Percentiles rank a stretch among this genome's conserved stretches.
Conservation (phyloP, 2,113 vertebrate species). For the Phrynosoma blainvillii region DNA sequence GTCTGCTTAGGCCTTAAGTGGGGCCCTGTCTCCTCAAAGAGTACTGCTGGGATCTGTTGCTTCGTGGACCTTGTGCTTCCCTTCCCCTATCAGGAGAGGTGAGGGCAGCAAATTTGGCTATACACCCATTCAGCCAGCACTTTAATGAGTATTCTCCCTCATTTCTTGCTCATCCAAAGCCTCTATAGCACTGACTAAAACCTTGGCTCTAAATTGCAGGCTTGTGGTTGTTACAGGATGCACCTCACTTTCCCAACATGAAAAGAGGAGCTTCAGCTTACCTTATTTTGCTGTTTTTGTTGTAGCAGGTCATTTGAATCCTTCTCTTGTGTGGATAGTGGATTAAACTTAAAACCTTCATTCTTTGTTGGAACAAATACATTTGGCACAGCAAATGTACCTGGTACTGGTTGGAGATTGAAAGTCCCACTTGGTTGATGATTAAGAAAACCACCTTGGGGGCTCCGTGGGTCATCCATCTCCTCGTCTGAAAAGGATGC, state of each 20-base stretch:
- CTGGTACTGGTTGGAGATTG: neutral
- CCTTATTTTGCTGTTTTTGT: neutral
- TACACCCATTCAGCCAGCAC: too few species aligned
- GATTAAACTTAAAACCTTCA: neutral
- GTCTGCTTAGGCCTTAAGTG: too few species aligned
- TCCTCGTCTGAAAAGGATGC: neutral
- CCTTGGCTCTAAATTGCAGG: neutral
- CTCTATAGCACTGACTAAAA: neutral
- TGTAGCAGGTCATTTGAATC: neutral
- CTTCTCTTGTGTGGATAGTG: rapidly evolving
- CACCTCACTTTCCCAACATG: neutral
- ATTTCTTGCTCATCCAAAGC: too few species aligned
- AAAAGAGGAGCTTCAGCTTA: conserved; percentile 6
- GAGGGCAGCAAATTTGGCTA: too few species aligned
- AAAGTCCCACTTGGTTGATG: neutral
- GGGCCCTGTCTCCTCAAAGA: too few species aligned
- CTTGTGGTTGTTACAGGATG: too few species aligned
- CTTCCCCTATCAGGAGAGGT: too few species aligned
- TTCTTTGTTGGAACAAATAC: neutral
- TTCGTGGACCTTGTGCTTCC: too few species aligned
- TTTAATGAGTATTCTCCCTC: too few species aligned
- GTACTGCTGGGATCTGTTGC: too few species aligned
- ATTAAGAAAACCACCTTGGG: neutral
- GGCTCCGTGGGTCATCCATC: neutral
- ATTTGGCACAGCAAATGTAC: neutral